These are phyloP conservation scores for Trichechus manatus DNA, from an alignment of 2,113 vertebrate genomes.

Conservation along the genomic window DNA sequence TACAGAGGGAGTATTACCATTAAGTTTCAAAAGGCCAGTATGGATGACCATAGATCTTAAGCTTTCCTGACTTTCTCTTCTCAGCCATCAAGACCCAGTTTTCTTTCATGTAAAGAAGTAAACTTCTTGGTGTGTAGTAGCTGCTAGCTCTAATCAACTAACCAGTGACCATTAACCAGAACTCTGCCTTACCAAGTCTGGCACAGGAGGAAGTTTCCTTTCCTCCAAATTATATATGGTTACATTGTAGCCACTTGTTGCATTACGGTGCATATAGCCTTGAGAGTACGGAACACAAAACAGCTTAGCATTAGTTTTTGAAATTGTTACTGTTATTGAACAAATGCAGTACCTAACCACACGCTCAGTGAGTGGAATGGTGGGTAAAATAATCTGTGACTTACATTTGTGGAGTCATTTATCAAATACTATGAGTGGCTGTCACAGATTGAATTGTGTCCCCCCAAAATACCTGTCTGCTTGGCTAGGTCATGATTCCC, in stretches of 20 bases:
- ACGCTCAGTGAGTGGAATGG: neutral
- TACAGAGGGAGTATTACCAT: neutral
- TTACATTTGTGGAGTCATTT: neutral
- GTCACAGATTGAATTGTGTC: no score
- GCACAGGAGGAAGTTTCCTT: neutral
- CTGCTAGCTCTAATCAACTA: neutral
- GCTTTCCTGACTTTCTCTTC: neutral
- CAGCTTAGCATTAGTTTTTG: neutral
- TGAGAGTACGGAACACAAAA: neutral
- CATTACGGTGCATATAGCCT: neutral
- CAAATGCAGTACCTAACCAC: neutral
- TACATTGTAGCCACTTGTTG: neutral
- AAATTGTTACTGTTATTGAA: neutral
- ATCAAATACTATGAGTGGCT: neutral
- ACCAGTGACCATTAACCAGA: neutral
- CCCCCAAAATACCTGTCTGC: no score
- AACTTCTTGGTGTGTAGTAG: neutral
- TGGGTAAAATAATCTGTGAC: constrained; percentile 2
- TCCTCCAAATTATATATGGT: neutral
- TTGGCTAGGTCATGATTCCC: no score
- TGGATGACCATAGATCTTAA: neutral
- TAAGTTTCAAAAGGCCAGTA: neutral
- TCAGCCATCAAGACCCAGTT: neutral
- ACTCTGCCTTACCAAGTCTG: neutral
- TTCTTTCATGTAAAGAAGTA: constrained; percentile 11